Base-by-base conservation (phyloP, 2,888 invertebrate genomes). In the Phortica okadai region DNA sequence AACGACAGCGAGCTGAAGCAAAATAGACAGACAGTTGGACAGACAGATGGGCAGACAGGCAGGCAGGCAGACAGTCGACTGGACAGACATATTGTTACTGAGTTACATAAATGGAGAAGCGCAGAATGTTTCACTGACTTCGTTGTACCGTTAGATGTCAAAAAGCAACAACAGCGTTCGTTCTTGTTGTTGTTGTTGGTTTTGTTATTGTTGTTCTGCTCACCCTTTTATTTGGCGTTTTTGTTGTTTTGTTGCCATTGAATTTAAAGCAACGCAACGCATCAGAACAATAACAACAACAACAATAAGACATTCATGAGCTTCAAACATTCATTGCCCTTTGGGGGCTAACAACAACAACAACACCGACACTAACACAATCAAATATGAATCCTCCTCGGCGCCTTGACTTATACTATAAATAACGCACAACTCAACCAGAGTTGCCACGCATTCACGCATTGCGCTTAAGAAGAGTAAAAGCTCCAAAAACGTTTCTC, bases 361-460 rank as follows among this genome's bases (percentile, higher is more conserved):
- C 66, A n/a, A 64, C 41, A 64, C n/a, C 7, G 25, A 21, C 66
- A 66, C 42, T n/a, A 67, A 21, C 67, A 21, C n/a, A 41, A 21
- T 21, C 21, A 21, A 21, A 21, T 21, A 21, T 21, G 0, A 21
- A 21, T 0, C 21, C 21, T 21, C 21, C 21, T 21, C 21, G 21
- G 0, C 21, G 21, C 21, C 21, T 21, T 21, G 21, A 21, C 21
- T 21, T 21, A 21, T 21, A 21, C 21, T 21, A 21, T 21, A 21
- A 21, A 21, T 21, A 21, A 21, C 21, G 21, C 21, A 21, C 21
- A 33, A 33, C 4, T 33, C 33, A 5, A 33, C 33, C 33, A 33
- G 33, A 4, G 33, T 33, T 33, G 33, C 33, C 33, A 33, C 4
- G 33, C 33, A 21, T 21, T 21, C 21, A 33, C 33, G 33, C 33